Base-by-base conservation (phyloP, 2,888 invertebrate species). In the Baccha elongata region DNA sequence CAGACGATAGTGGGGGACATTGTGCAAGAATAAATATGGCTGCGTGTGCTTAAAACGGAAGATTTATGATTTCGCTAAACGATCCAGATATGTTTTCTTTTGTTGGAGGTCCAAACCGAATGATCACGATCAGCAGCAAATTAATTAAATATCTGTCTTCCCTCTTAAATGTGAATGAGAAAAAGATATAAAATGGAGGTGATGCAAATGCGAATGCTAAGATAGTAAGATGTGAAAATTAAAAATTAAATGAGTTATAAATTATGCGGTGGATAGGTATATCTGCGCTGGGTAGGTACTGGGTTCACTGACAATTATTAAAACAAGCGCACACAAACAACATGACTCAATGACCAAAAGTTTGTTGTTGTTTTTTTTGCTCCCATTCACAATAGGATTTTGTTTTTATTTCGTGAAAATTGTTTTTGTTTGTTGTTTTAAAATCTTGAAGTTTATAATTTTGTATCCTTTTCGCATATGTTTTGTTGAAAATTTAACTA, bases 71-170 rank as follows among this genome's bases (percentile, higher is more conserved):
- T 50, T 48, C 44, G 72, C 68, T 64, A 73, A 83, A 78, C 46
- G 81, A 76, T 67, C 35, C 55, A 29, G 76, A 42, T 78, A 40
- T 78, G 72, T 83, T 83, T 76, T 78, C 72, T 83, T 83, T 83
- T 83, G 64, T 68, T 83, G 83, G 72, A 44, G 72, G 83, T 78
- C 78, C 37, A 26, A 62, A n/a, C 42, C 48, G 37, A 76, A 62
- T 55, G 48, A 76, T 83, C 72, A 62, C 50, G 48, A 76, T 83
- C 72, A 48, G 53, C 68, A 50, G 62, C 44, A 35, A 50, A 60
- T 72, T 81, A 71, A 75, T 71, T 72, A 71, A 78, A 67, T 52
- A 62, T 40, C 32, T 23, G 44, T 65, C 26, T 32, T 35, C 35
- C n/a, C 11, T 15, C 17, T 44, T 26, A 1, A 15, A 17, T n/a